Conservation (phyloP, 2,888 invertebrate species). For the Notodromas monacha region DNA sequence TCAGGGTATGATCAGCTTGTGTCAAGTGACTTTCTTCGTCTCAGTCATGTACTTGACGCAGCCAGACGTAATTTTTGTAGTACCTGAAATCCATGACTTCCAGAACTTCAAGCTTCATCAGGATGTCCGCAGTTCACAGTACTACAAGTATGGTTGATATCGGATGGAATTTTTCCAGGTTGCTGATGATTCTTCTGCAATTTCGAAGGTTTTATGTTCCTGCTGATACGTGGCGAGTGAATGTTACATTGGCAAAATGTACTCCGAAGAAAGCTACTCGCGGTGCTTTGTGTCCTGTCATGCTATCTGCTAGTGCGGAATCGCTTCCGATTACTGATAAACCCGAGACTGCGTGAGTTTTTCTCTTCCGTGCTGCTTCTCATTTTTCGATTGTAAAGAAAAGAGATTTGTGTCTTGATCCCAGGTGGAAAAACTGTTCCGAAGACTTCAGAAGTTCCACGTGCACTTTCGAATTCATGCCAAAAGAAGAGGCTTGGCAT, state of each 20-base stretch:
- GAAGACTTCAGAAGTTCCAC: neutral
- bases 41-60: too few relatives aligned
- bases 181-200: too few relatives aligned
- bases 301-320: conserved; percentile 10
- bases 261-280: conserved; percentile 5
- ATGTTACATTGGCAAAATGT: conserved; percentile 10
- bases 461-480: neutral
- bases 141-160: conserved; percentile 11
- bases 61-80: conserved; percentile 11
- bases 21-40: too few relatives aligned
- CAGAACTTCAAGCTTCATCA: conserved; percentile 11
- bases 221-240: conserved; percentile 11
- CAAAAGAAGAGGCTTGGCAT: conserved; percentile 5
- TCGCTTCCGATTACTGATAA: conserved; percentile 9
- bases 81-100: conserved; percentile 11
- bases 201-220: conserved; percentile 13
- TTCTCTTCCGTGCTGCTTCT: too few relatives aligned
- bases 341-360: conserved; percentile 2
- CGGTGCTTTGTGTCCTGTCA: conserved; percentile 10
- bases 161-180: conserved; percentile 1
- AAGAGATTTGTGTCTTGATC: conserved; percentile 5
- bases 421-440: conserved; percentile 1
- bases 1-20: too few relatives aligned
- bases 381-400: too few relatives aligned
- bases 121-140: conserved; percentile 10